A percentile compares a stretch with the other conserved stretches of the same genome.
Conservation (phyloP, 2,888 invertebrate genomes). For the Archips crataeganus region DNA sequence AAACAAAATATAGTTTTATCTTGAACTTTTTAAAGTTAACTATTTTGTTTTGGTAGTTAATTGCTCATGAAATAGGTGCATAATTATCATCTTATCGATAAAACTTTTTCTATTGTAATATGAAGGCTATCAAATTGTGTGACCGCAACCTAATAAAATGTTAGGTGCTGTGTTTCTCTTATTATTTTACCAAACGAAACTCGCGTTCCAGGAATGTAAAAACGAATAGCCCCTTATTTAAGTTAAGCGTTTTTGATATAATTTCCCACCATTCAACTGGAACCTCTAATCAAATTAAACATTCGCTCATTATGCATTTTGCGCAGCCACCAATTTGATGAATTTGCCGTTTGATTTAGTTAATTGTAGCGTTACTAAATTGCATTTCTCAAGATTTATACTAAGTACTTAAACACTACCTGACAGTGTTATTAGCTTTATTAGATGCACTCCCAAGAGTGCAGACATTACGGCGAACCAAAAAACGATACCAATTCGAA, state of each 20-base stretch:
- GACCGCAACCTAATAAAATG: background rate
- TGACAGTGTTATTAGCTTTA: conserved; percentile 42
- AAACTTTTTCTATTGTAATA: background rate
- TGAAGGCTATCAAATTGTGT: background rate
- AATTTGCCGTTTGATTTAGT: conserved; percentile 71
- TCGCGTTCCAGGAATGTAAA: conserved; percentile 64
- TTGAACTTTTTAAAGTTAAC: no score
- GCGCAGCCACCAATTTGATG: conserved; percentile 72
- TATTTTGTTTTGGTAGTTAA: no score
- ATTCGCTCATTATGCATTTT: conserved; percentile 79
- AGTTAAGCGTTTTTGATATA: conserved; percentile 78
- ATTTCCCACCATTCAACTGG: conserved; percentile 65
- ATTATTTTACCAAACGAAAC: conserved; percentile 52
- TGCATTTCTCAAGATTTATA: conserved; percentile 62
- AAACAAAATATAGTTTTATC: no score
- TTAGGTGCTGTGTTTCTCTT: conserved; percentile 40
- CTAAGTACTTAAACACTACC: conserved; percentile 46
- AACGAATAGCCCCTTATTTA: conserved; percentile 68
- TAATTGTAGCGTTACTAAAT: conserved; percentile 65
- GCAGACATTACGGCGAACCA: no score
- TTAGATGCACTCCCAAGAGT: background rate
- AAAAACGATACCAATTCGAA: no score
- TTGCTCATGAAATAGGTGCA: no score
- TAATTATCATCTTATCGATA: background rate
- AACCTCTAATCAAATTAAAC: conserved; percentile 81